Base-by-base conservation (phyloP, 1,140 invertebrate species). In the Euura lappo region DNA sequence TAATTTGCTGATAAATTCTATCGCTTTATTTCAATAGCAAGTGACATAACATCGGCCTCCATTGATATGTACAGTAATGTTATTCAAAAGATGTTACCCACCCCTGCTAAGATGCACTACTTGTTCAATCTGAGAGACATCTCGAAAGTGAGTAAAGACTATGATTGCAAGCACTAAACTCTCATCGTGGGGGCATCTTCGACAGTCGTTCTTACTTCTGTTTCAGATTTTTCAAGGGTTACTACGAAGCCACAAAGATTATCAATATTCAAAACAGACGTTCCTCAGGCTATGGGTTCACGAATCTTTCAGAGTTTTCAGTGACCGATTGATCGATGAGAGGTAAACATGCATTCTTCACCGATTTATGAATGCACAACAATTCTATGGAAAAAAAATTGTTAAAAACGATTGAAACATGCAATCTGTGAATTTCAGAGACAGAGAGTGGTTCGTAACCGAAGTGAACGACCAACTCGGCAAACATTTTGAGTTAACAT, bases 31-130 rank as follows among this genome's bases (percentile, higher is more conserved):
- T 83, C 71, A 0, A 77, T 88, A 75, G 90, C 88, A 2, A 87
- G 90, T 66, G 84, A 89, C 4, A 86, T 93, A 72, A 93, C 91
- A 6, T 79, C 87, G 70, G 92, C 93, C 3, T 94, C 94, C 0
- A 91, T 97, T 74, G 91, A 93, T 75, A 85, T 96, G 75, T 97
- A 95, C 80, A 90, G 93, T 79, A 89, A 89, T 71, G 91, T 96
- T 0, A 87, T 91, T 2, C 81, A 81, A 2, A 93, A 92, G 79
- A 92, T 97, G 89, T 82, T 96, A 65, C 95, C 96, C 2, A 96
- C 95, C 2, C 95, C 95, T 1, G 91, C 92, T 47, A 97, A 96
- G 83, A 96, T 95, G 79, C 95, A 97, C 84, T 97, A 97, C 78
- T 85, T 96, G 11, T 97, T 97, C 86, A 97, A 96, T 85, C 84